Conservation (phyloP, 2,888 invertebrate species). For the Tineola bisselliella region DNA sequence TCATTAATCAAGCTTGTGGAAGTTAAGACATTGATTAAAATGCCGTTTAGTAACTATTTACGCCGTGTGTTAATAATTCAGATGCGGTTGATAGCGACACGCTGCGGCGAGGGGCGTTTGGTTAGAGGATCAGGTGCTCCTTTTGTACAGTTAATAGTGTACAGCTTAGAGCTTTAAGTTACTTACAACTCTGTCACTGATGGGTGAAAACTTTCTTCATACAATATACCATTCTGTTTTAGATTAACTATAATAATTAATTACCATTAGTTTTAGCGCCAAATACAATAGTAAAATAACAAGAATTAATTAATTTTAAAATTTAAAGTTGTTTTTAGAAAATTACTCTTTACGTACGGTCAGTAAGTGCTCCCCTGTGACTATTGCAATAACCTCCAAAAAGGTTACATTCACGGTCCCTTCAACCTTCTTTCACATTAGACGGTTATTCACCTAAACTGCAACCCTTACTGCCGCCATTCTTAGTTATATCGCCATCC, state of each 20-base stretch:
- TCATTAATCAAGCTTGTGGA: slow-evolving; percentile 61
- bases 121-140: slow-evolving; percentile 45
- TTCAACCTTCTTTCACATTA: slow-evolving; percentile 7
- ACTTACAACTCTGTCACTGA: background rate
- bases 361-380: background rate
- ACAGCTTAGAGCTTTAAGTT: background rate
- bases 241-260: background rate
- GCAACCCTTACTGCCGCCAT: slow-evolving; percentile 11
- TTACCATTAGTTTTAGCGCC: too few relatives aligned
- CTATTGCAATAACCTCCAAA: slow-evolving; percentile 1
- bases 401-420: slow-evolving; percentile 4
- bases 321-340: background rate
- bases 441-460: slow-evolving; percentile 13
- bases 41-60: slow-evolving; percentile 64
- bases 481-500: slow-evolving; percentile 5
- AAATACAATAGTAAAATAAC: background rate
- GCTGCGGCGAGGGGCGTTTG: slow-evolving; percentile 14
- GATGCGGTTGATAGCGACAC: slow-evolving; percentile 33
- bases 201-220: background rate
- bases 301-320: background rate
- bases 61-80: slow-evolving; percentile 65
- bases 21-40: slow-evolving; percentile 70
- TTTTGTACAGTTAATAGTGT: slow-evolving; percentile 15
- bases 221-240: background rate
- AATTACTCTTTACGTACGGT: background rate